Evolutionary conservation across 1,140 invertebrate species (phyloP), one percentile per base, ranked within the genome.

Genomic region (Samia ricini): DNA sequence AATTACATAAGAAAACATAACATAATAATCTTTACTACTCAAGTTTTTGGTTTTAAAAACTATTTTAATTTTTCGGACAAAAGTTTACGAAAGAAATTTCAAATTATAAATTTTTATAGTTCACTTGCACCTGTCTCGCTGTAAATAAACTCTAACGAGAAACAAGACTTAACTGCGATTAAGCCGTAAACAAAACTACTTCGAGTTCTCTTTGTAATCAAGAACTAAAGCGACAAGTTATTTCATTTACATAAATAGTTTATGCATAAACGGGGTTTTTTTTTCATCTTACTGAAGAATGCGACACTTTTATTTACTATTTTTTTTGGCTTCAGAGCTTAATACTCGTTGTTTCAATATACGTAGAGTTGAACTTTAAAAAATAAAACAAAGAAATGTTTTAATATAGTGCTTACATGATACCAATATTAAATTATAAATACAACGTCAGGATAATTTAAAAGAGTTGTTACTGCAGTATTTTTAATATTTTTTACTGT

Each of bases 201-300:
- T 66, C 57, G 81, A 83, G 56, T 79, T 79, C 76, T 75, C 80
- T 85, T 83, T 81, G 76, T 82, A 85, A 82, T 84, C 76, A 80
- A 81, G 74, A 79, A 74, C 70, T 74, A 78, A 81, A 71, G 74
- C 76, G 76, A 82, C 79, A 82, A 82, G 70, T 82, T 83, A 80
- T 79, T 83, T 77, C 79, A 85, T 85, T 85, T 81, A 77, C 80
- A 81, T 83, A 81, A 83, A 81, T 77, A 77, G 74, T 79, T 83
- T 82, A 4, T 78, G 69, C 72, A 73, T 77, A 76, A 78, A 66
- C 68, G 64, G 61, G 59, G 72, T 81, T 75, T 76, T n/a, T 74
- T n/a, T 77, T 81, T 79, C 77, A 74, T 76, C 58, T 60, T 56
- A 57, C 55, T 64, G 63, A 68, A 48, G 68, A 64, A 66, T 64